Percentiles rank a stretch among this genome's conserved stretches.
phyloP scores from a whole-genome alignment of 2,888 invertebrate species.

The Sminthurides aquaticus region DNA sequence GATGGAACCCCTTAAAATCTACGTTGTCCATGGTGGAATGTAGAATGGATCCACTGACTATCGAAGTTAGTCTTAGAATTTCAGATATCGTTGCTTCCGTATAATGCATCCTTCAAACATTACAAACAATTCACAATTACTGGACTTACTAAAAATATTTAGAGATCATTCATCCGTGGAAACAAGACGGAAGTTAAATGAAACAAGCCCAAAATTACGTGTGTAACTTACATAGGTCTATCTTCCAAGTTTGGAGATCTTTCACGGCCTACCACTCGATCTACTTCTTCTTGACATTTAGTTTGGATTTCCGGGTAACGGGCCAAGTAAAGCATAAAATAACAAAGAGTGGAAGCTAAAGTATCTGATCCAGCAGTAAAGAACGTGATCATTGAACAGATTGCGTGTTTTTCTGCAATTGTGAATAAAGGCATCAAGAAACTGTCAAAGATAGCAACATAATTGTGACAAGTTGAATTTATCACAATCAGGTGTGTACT shows the following conservation, averaged over 20 bases:
- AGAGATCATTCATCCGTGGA: background rate
- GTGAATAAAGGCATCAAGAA: too few relatives aligned
- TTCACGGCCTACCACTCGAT: slow-evolving; percentile 47
- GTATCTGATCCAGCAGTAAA: slow-evolving; percentile 34
- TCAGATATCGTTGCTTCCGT: slow-evolving; percentile 29
- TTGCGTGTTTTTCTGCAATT: slow-evolving; percentile 26
- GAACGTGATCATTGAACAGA: slow-evolving; percentile 28
- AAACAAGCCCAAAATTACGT: slow-evolving; percentile 12
- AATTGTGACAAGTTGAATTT: background rate
- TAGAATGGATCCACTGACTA: slow-evolving; percentile 31
- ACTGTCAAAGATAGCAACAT: background rate
- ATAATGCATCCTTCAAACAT: slow-evolving; percentile 23
- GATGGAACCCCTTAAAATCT: slow-evolving; percentile 20
- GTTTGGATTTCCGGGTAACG: slow-evolving; percentile 55
- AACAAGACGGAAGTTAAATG: too few relatives aligned
- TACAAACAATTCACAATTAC: background rate
- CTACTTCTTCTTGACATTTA: slow-evolving; percentile 54
- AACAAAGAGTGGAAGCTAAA: slow-evolving; percentile 24
- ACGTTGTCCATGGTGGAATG: slow-evolving; percentile 31
- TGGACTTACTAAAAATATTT: too few relatives aligned
- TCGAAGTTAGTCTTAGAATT: slow-evolving; percentile 28
- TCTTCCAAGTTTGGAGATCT: slow-evolving; percentile 50
- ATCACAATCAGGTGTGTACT: background rate
- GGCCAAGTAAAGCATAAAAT: slow-evolving; percentile 51
- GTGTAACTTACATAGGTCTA: slow-evolving; percentile 48